Percentiles rank a stretch among this genome's conserved stretches.
These are phyloP conservation scores for Hassar affinis DNA, from an alignment of 2,113 vertebrate species.

Conservation along the genomic window DNA sequence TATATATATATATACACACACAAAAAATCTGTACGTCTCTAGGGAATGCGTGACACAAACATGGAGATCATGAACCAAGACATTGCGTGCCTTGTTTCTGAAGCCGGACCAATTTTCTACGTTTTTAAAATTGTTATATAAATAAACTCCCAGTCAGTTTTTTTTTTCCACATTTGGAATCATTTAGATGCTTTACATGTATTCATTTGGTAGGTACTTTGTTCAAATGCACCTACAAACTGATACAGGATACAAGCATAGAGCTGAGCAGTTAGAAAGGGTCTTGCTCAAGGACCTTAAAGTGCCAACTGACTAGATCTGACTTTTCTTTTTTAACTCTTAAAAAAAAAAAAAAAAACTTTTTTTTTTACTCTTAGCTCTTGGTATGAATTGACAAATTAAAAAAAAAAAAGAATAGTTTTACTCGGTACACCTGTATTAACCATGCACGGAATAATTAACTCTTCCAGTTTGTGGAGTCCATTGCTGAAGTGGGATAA, in stretches of 20 bases:
- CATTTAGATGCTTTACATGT: constrained; percentile 49
- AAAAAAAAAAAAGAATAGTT: not conserved
- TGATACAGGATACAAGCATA: not conserved
- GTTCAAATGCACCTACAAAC: not conserved
- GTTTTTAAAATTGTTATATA: constrained; percentile 79
- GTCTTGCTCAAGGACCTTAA: not conserved
- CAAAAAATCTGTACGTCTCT: constrained; percentile 13
- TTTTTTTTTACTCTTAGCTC: constrained; percentile 1
- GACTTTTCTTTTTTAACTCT: not conserved
- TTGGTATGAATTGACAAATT: not conserved
- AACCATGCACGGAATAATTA: not conserved
- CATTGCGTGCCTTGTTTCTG: constrained; percentile 81
- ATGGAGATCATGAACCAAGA: constrained; percentile 74
- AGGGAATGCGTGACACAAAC: constrained; percentile 77
- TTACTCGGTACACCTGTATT: not conserved
- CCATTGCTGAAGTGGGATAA: constrained; percentile 5
- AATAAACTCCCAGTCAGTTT: constrained; percentile 76
- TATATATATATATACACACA: not conserved
- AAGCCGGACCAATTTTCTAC: constrained; percentile 83
- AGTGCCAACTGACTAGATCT: not conserved
- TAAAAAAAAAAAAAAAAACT: too few species aligned
- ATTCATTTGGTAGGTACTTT: not conserved
- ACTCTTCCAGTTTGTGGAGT: constrained; percentile 8
- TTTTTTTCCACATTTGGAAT: constrained; percentile 65
- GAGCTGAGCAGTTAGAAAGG: not conserved